Conservation (phyloP, 1,140 invertebrate species). For the Prorops nasuta region DNA sequence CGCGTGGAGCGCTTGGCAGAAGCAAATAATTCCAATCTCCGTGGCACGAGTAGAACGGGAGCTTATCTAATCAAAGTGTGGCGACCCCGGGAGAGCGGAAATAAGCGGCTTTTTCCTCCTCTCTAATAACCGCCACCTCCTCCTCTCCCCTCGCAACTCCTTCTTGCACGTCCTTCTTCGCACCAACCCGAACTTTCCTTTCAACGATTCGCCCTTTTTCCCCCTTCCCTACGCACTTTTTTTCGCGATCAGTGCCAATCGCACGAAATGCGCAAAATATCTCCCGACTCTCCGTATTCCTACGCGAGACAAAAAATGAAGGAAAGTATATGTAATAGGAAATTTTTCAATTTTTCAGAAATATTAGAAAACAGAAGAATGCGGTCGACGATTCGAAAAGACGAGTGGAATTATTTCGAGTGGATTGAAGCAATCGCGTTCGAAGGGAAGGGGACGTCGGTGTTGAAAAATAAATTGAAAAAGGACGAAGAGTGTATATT, state of each 20-base stretch:
- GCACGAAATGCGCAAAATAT: background rate
- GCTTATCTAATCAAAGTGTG: conserved; percentile 47
- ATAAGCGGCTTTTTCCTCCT: conserved; percentile 41
- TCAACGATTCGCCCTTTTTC: conserved; percentile 13
- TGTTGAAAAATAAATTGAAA: no score
- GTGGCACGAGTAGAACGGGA: conserved; percentile 22
- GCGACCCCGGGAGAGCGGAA: conserved; percentile 36
- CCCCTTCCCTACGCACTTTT: background rate
- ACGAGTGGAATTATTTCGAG: no score
- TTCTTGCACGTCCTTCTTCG: conserved; percentile 39
- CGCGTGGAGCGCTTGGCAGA: no score
- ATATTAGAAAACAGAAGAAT: no score
- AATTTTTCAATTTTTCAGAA: no score
- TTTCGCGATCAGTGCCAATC: background rate
- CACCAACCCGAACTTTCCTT: conserved; percentile 8
- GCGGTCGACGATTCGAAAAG: no score
- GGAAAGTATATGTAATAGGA: no score
- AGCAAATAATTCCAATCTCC: conserved; percentile 36
- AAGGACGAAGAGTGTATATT: no score
- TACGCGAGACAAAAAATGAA: no score
- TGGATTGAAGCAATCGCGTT: no score
- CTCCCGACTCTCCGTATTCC: conserved; percentile 5
- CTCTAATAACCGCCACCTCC: conserved; percentile 31
- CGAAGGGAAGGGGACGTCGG: no score
- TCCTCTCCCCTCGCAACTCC: conserved; percentile 32